Base-by-base conservation (phyloP, 2,888 invertebrate genomes). In the Leptopterna dolabrata region DNA sequence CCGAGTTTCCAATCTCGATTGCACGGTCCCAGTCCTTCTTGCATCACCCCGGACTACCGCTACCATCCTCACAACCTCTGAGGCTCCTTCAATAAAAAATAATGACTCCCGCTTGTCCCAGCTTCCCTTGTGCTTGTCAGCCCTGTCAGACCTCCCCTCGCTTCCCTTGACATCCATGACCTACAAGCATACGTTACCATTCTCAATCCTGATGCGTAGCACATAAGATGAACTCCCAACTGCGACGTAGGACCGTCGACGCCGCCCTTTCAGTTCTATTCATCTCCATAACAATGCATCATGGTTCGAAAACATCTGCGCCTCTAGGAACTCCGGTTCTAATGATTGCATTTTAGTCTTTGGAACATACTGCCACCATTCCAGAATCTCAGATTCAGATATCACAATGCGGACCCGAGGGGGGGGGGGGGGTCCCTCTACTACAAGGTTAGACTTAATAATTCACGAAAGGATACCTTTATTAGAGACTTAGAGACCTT, bases 151-250 rank as follows among this genome's bases (percentile, higher is more conserved):
- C 47, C 47, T 13, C 13, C 47, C 47, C 16, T 47, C 47, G 1
- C 63, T 19, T 63, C 27, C 45, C 45, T 78, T 78, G 78, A 45
- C 78, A 41, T 43, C 45, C 78, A 43, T 78, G 78, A 78, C 78
- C 78, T 19, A 78, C 45, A 24, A 24, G 78, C 78, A 78, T 78
- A 4, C 78, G 45, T 78, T 78, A 78, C 45, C 78, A 78, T 78
- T 29, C n/a, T 76, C 36, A 43, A 76, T 19, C 16, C 41, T n/a
- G 36, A 76, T 43, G 76, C 76, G 76, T 30, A 76, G 76, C 6
- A 43, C 36, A 76, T 76, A n/a, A 6, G 76, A 76, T 30, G 3
- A 30, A 24, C 63, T 24, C 13, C 63, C 24, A 63, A 63, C 63
- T 63, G 63, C 63, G 63, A 11, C 63, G 19, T 19, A 63, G 63